Conservation (phyloP, 37 sponge, comb jelly and placozoan species). For the Haliclona indistincta region DNA sequence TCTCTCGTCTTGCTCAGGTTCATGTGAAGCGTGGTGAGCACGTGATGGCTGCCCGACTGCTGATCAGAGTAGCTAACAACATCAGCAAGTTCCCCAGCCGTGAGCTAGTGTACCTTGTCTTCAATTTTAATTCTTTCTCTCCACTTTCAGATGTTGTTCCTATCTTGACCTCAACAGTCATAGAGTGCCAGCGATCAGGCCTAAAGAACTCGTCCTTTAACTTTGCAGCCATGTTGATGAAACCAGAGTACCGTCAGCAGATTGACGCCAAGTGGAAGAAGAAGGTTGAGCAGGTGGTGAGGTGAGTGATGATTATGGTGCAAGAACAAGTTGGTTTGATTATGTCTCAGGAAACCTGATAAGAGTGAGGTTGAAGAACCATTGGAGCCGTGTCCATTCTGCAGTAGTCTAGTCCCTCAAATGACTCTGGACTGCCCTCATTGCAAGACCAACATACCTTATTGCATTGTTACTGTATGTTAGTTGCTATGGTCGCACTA, state of each 20-base stretch:
- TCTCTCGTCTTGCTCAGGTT: conserved; percentile 26
- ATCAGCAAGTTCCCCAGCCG: conserved; percentile 97
- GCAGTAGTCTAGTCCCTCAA: conserved; percentile 64
- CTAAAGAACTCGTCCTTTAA: conserved; percentile 84
- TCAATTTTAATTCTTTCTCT: not conserved
- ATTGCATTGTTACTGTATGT: conserved; percentile 93
- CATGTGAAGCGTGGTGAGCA: conserved; percentile 93
- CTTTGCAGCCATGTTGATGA: conserved; percentile 94
- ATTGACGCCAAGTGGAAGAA: conserved; percentile 97
- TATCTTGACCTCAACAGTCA: conserved; percentile 97
- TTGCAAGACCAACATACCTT: conserved; percentile 95
- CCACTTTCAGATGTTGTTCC: conserved; percentile 77
- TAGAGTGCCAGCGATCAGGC: conserved; percentile 94
- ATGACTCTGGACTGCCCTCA: conserved; percentile 92
- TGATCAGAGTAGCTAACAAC: conserved; percentile 90
- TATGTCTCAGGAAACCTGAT: conserved; percentile 79
- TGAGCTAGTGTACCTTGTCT: conserved; percentile 7
- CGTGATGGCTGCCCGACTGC: conserved; percentile 83
- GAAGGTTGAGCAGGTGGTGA: conserved; percentile 97
- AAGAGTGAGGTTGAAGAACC: conserved; percentile 84
- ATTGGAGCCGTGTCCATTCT: conserved; percentile 84
- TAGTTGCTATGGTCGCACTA: not conserved
- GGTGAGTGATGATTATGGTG: conserved; percentile 34
- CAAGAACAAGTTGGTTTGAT: not conserved
- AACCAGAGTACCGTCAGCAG: conserved; percentile 89